Evolutionary conservation across 2,888 invertebrate species (phyloP).

Genomic region (Paralinhomoeus sp.): DNA sequence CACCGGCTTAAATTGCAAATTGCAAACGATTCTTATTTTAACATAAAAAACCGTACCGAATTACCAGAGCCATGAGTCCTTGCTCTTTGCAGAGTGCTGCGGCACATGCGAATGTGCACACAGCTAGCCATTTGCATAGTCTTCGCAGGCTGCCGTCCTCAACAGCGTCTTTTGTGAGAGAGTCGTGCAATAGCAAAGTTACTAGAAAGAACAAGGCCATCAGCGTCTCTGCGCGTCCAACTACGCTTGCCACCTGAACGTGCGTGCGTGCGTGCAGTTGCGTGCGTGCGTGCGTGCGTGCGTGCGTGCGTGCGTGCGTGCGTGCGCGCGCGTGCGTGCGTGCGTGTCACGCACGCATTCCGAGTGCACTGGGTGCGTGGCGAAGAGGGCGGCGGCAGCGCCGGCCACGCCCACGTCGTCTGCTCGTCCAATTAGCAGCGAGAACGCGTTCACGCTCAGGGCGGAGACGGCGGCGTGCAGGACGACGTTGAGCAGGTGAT

Average conservation of each 20-base stretch:
- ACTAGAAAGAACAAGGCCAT: conserved; percentile 52
- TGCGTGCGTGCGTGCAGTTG: neutral
- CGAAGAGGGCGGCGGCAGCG: conserved; percentile 49
- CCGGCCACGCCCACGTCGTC: conserved; percentile 19
- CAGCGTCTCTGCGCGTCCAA: conserved; percentile 71
- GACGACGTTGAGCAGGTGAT: conserved; percentile 51
- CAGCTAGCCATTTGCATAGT: neutral
- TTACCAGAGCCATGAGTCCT: neutral
- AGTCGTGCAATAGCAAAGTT: conserved; percentile 37
- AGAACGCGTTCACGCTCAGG: conserved; percentile 9
- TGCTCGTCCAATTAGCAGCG: conserved; percentile 8
- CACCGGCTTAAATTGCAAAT: no score
- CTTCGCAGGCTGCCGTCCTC: no score
- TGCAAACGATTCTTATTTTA: no score
- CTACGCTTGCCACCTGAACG: conserved; percentile 54
- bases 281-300: neutral
- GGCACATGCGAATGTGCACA: neutral
- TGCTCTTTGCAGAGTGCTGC: neutral
- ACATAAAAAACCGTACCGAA: no score
- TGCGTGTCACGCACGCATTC: conserved; percentile 44
- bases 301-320: neutral
- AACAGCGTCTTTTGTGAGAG: no score
- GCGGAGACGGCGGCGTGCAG: conserved; percentile 44
- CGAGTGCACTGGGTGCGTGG: conserved; percentile 73
- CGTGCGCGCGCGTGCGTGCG: neutral